Evolutionary conservation across 2,888 invertebrate genomes (phyloP), one percentile per base, ranked within the genome.

Genomic region (Celastrina argiolus): DNA sequence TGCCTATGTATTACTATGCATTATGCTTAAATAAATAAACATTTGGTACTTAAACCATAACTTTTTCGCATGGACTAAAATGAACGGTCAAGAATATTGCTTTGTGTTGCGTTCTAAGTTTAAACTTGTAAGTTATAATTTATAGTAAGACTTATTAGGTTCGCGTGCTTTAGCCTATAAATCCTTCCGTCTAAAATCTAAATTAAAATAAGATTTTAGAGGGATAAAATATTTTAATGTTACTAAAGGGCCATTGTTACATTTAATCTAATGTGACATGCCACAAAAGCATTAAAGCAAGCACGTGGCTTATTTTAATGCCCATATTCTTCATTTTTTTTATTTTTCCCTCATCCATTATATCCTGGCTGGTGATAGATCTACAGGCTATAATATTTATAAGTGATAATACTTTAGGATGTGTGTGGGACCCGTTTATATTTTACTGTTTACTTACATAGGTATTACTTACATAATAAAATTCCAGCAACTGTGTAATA

Each of bases 181-280:
- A 26, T 51, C 22, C 51, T 22, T 51, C 22, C 51, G 22, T 22
- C 22, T 14, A 4, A 51, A 51, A 51, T 18, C 12, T 51, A 51
- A 51, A 51, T 51, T 26, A 51, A 51, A 51, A 51, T 14, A 5
- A 51, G 22, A 26, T 51, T 51, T 14, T 26, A 51, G 12, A 51
- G 51, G 51, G 22, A 51, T 51, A 10, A 51, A 22, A 51, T 51
- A 51, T 26, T 51, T 51, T 51, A 51, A 51, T 51, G 51, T 51
- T 51, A 22, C 10, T 51, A 26, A 51, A 22, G 12, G 22, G 22
- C 22, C 22, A 8, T 26, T 51, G 51, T 51, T 51, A 22, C 51
- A 22, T 51, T 51, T 51, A 51, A 51, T 26, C 22, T 51, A 51
- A 42, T 16, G 16, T n/a, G 12, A 22, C 51, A 51, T 26, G 51